Evolutionary conservation across 2,888 invertebrate species (phyloP).

Genomic region (Automeris io): DNA sequence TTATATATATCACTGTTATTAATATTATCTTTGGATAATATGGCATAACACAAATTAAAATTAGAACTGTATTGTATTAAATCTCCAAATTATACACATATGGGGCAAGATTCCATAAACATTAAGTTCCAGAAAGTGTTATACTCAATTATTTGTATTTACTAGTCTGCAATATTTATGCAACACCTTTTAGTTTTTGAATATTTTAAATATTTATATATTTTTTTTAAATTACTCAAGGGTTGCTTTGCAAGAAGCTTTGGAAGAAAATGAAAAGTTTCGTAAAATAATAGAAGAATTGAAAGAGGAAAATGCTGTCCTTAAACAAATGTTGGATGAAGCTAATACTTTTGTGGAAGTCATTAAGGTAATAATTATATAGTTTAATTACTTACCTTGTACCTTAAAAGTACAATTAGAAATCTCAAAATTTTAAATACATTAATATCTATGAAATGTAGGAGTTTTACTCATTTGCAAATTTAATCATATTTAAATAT

Average conservation of each 20-base stretch:
- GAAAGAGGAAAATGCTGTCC: constrained; percentile 80
- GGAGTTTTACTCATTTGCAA: neutral
- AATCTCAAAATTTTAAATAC: neutral
- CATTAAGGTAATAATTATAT: constrained; percentile 73
- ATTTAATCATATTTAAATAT: neutral
- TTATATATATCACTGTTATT: too few species aligned
- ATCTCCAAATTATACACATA: too few species aligned
- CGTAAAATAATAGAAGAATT: constrained; percentile 66
- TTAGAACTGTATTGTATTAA: too few species aligned
- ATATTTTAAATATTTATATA: neutral
- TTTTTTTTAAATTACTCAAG: constrained; percentile 41
- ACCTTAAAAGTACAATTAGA: neutral
- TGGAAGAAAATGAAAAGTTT: constrained; percentile 82
- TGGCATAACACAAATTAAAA: too few species aligned
- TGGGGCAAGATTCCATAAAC: neutral
- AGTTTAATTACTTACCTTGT: neutral
- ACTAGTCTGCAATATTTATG: too few species aligned
- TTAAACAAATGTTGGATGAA: constrained; percentile 85
- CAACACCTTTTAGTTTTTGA: neutral
- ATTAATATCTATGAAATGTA: neutral
- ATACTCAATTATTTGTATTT: neutral
- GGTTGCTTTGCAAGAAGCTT: constrained; percentile 82
- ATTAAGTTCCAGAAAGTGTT: neutral
- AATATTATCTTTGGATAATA: too few species aligned
- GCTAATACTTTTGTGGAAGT: constrained; percentile 85